Evolutionary conservation across 2,797 vertebrate species (phyloP), one percentile per base, ranked within the genome.

Genomic region (Pseudochromis fuscus): DNA sequence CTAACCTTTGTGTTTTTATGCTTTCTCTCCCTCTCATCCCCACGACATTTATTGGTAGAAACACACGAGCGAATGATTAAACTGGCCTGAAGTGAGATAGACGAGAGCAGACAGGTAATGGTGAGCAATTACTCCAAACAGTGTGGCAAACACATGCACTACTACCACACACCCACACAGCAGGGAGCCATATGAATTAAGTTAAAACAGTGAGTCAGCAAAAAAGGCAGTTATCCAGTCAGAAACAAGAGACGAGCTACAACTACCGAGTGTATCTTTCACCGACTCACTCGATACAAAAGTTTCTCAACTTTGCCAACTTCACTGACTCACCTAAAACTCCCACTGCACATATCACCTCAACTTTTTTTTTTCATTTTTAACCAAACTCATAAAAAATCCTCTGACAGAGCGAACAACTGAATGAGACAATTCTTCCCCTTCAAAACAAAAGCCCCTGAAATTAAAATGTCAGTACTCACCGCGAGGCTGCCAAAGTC

Each of bases 191-290:
- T 79, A 77, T 81, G 79, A 87, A 59, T 66, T 76, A 88, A 72
- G 71, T 75, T 87, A 86, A 87, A 82, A 70, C 74, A 57, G 56
- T 90, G 90, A 93, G 81, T 92, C 86, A 92, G 91, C 89, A 79
- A 51, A 51, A 83, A 85, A 65, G 27, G 45, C 55, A 77, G 59
- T 42, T 8, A 70, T 82, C 86, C 62, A 77, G 77, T 65, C 45
- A 63, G 70, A 82, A 65, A 80, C 44, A 51, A 68, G 74, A 66
- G 53, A 13, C n/a, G 21, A 67, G 28, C 11, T 21, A 0, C 31
- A 71, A 15, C 67, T 62, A 67, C 59, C 5, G n/a, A 82, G 58
- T 35, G 8, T 24, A 31, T 52, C 53, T 62, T 58, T 48, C 23
- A 8, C 46, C 49, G 65, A 57, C 56, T 40, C 19, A 24, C 60